phyloP scores from a whole-genome alignment of 2,888 invertebrate species.

The Amblyjoppa proteus region DNA sequence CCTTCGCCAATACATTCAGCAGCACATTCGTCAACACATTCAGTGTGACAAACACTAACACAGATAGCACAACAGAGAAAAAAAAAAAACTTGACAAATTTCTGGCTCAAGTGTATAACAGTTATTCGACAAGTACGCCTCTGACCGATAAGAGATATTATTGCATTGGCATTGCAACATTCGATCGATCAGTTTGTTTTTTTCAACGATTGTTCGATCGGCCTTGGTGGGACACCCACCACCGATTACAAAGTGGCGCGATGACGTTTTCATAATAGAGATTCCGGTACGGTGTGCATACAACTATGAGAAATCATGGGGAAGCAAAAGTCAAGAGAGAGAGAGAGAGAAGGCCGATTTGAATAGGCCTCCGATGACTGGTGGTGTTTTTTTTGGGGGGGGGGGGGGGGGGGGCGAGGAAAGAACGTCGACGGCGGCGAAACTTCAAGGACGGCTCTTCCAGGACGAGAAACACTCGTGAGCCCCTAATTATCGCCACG shows the following conservation, averaged over 20 bases:
- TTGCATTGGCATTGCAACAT: neutral
- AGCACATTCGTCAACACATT: no score
- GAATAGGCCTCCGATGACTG: slow-evolving; percentile 79
- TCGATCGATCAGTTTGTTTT: neutral
- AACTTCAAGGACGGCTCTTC: slow-evolving; percentile 83
- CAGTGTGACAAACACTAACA: no score
- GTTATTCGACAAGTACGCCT: no score
- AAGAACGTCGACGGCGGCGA: slow-evolving; percentile 76
- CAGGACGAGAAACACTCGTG: slow-evolving; percentile 84
- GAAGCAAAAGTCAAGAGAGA: slow-evolving; percentile 39
- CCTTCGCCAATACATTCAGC: no score
- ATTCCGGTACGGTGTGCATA: slow-evolving; percentile 11
- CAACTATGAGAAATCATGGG: slow-evolving; percentile 20
- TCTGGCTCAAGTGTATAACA: no score
- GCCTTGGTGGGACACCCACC: neutral
- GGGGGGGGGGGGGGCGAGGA: slow-evolving; percentile 54
- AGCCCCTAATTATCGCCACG: slow-evolving; percentile 84
- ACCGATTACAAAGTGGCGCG: neutral
- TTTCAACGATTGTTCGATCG: neutral
- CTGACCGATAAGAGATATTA: neutral
- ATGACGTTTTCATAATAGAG: slow-evolving; percentile 18
- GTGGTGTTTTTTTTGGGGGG: slow-evolving; percentile 73
- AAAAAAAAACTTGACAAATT: no score
- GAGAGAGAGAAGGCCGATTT: slow-evolving; percentile 54
- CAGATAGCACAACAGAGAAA: no score